Base-by-base conservation (phyloP, 2,797 vertebrate genomes). In the Pangasius larnaudii region DNA sequence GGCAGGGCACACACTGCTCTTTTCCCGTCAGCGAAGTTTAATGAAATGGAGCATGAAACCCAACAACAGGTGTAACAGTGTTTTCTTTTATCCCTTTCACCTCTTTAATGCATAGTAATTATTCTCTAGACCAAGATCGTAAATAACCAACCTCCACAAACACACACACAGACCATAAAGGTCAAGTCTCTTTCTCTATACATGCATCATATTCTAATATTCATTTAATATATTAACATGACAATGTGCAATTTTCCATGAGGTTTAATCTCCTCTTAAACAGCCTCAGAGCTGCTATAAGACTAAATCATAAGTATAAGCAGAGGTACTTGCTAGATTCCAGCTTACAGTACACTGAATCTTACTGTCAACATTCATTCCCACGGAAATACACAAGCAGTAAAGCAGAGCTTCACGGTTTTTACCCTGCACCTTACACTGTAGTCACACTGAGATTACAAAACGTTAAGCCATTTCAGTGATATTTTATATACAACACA, bases 11-110 rank as follows among this genome's bases (percentile, higher is more conserved):
- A 78, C 82, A 22, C 59, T 87, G 88, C 49, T 10, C 83, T 71
- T 63, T 63, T 56, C 71, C 42, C 59, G 81, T 75, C 46, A 87
- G 49, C 78, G 24, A 81, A 84, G 77, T 63, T 80, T 83, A 86
- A 59, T 83, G 67, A 88, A 88, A 86, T 42, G 59, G 63, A 90
- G 75, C 51, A 74, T 81, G 42, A 89, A 88, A 36, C 69, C 36
- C 1, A 30, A 83, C 84, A 88, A 87, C 83, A 82, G 61, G 88
- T 86, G 79, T 65, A 86, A 51, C 30, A 72, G 14, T n/a, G 75
- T 63, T 42, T 39, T 39, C 24, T 42, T 49, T 75, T 61, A 77
- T 33, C 33, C 27, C 58, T 59, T 77, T 58, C 69, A 67, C 58
- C 56, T 65, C 30, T 49, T 81, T 86, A 74, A 89, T 74, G 78